Base-by-base conservation (phyloP, 2,888 invertebrate genomes). In the Dasypogon diadema region DNA sequence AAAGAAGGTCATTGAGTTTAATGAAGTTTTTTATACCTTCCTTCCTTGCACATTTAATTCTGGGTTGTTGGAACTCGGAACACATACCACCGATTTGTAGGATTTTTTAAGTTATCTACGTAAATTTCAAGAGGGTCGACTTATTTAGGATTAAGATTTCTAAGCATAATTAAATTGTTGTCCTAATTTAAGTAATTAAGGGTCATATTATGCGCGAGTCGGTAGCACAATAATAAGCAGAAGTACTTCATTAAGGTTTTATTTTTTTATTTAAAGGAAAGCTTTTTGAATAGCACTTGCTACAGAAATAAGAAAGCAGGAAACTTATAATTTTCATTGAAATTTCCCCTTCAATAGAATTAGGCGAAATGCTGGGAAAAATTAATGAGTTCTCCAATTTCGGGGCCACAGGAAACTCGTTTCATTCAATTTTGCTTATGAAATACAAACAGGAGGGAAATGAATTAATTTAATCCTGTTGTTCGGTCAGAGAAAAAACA, bases 401-500 rank as follows among this genome's bases (percentile, higher is more conserved):
- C 65, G 65, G 48, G 65, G 65, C 65, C 65, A 24, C 65, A 65
- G 46, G 65, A 65, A 65, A 26, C 65, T 65, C 65, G 48, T 65
- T 65, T 65, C 46, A 65, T 65, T 65, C 65, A 65, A 65, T 65
- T 65, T 65, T 65, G 48, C 65, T 65, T 65, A 65, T 65, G 46
- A 65, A 65, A 65, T 65, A 65, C 65, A 65, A 65, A 65, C 65
- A 65, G 65, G 65, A 65, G 65, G 65, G 46, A 65, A 65, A 65
- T 65, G 65, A 65, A 65, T 65, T 65, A 65, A 65, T 65, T 65
- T 65, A 65, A 65, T 65, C 65, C 65, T 65, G 65, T 65, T 65
- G 65, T 65, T 65, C 46, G 65, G 65, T 46, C 65, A 42, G 46
- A 65, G 48, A 65, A 65, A 65, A 65, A 65, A 65, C 48, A 46